These are phyloP conservation scores for Gorsachius goisagi DNA, from an alignment of 2,113 vertebrate species.

Conservation along the genomic window DNA sequence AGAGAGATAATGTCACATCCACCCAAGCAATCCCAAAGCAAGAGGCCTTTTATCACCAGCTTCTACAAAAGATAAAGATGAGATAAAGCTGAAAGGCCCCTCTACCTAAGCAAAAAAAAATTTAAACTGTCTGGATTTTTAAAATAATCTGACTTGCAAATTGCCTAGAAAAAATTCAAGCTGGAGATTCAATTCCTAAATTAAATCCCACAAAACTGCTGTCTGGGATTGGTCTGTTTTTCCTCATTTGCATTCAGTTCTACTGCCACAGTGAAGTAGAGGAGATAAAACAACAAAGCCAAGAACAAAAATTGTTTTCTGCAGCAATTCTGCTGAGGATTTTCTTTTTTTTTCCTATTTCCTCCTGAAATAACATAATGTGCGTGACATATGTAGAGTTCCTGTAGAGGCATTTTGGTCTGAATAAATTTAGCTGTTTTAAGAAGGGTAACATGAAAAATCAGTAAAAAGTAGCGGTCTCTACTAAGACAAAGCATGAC, in stretches of 20 bases:
- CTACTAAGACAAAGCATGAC: not conserved
- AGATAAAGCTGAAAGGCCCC: not conserved
- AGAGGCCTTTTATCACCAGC: not conserved
- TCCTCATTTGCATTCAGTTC: slow-evolving; percentile 28
- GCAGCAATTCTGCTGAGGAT: not conserved
- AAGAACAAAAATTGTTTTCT: slow-evolving; percentile 18
- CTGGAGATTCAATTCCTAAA: slow-evolving; percentile 6
- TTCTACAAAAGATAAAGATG: not conserved
- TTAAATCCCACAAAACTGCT: not conserved
- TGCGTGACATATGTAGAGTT: not conserved
- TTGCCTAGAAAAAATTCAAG: not conserved
- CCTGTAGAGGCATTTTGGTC: not conserved
- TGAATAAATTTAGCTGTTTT: not conserved
- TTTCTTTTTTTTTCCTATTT: slow-evolving; percentile 3
- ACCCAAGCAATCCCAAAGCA: not conserved
- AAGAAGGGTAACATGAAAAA: not conserved
- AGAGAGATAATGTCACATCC: not conserved
- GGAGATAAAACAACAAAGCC: not conserved
- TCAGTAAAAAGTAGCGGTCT: not conserved
- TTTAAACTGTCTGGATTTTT: not conserved
- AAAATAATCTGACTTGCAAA: slow-evolving; percentile 42
- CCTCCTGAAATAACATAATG: not conserved
- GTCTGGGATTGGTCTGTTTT: not conserved
- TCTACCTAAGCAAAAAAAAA: not conserved
- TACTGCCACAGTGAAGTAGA: not conserved